A percentile compares a stretch with the other conserved stretches of the same genome.
phyloP scores from a whole-genome alignment of 2,888 invertebrate species.

The Trichacis sp. region DNA sequence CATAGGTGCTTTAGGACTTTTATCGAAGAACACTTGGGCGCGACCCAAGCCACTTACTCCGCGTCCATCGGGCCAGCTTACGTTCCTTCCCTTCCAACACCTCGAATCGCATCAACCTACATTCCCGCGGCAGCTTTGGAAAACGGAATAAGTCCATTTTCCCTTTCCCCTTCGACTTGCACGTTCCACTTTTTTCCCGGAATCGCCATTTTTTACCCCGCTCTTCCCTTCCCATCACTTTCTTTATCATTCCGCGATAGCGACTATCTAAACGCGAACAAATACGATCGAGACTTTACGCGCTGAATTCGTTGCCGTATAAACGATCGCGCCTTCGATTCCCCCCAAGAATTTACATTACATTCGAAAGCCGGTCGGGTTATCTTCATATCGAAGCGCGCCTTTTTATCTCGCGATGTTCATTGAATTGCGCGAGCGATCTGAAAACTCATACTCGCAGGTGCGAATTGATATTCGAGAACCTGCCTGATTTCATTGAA shows the following conservation, averaged over 20 bases:
- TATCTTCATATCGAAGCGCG: background rate
- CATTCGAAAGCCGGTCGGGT: background rate
- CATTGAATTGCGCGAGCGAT: background rate
- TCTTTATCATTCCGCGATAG: constrained; percentile 24
- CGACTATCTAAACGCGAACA: constrained; percentile 11
- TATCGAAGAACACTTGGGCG: constrained; percentile 52
- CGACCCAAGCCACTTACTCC: constrained; percentile 52
- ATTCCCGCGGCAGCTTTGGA: constrained; percentile 51
- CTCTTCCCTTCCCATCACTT: constrained; percentile 20
- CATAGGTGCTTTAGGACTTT: constrained; percentile 42
- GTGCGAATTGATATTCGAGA: background rate
- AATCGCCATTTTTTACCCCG: constrained; percentile 18
- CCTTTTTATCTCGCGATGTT: background rate
- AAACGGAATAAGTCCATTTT: too few species aligned
- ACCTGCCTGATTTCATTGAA: background rate
- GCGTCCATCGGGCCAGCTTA: constrained; percentile 38
- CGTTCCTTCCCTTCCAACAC: constrained; percentile 33
- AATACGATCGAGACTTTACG: constrained; percentile 18
- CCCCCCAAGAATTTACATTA: constrained; percentile 19
- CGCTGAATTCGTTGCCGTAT: constrained; percentile 20
- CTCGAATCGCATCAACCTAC: constrained; percentile 51
- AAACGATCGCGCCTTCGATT: constrained; percentile 20
- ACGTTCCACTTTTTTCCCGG: constrained; percentile 20
- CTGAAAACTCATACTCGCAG: background rate
- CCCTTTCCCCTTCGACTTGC: constrained; percentile 32